Base-by-base conservation (phyloP, 2,888 invertebrate genomes). In the Entomobrya proxima region DNA sequence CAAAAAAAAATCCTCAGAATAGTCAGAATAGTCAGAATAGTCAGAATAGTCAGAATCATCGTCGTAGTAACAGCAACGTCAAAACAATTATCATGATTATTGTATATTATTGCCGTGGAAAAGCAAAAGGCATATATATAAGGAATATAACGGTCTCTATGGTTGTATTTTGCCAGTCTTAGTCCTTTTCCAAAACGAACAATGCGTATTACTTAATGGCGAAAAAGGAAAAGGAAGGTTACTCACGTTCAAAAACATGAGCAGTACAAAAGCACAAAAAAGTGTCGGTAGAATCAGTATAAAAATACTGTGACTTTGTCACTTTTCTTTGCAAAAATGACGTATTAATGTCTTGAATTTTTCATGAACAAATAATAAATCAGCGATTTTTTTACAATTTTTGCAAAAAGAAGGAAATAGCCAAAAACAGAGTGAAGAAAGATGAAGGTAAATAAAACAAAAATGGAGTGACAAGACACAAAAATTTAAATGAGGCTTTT, bases 141-240 rank as follows among this genome's bases (percentile, higher is more conserved):
- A 1, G 11, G n/a, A 18, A 18, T 18, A 50, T 50, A 50, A 50
- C 50, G 50, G 5, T 50, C 21, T 50, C n/a, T 50, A 50, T 50
- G 15, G n/a, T 50, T 55, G 13, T 58, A 32, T 58, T 58, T 32
- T 9, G 24, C 27, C 27, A 30, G 27, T 58, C 3, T 13, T 21
- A 55, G 30, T 30, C 58, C 27, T 58, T 58, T 30, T 32, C 30
- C 32, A 30, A 55, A 21, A 15, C 21, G 1, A 67, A 67, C 67
- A 40, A 67, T 67, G 37, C 37, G 24, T 35, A 18, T 67, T 35
- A 67, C 40, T 67, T 67, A n/a, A 67, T 37, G 67, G 27, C 15
- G 37, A 67, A 77, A 58, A 77, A 61, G 77, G 61, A 77, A 61
- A 77, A 77, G 77, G 77, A 58, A 77, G 77, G 77, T 77, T 77